Evolutionary conservation across 1,140 invertebrate species (phyloP), one percentile per base, ranked within the genome.

Genomic region (Drosophila sulfurigaster): DNA sequence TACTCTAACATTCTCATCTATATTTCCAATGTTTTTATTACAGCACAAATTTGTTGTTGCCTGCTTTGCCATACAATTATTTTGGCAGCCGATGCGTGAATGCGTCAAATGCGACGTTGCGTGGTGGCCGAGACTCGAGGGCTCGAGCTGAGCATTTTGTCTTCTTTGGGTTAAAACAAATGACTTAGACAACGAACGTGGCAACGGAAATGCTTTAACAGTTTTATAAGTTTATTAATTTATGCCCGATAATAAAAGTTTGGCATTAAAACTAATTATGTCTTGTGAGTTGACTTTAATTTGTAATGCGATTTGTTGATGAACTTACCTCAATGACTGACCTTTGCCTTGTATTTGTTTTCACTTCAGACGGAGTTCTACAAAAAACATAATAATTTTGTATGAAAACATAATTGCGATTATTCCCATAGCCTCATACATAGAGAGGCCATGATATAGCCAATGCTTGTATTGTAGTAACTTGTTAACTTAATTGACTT

Each of bases 201-300:
- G 13, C 68, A 75, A 81, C 81, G 81, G 78, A 85, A 81, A 73
- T 54, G 56, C 64, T 60, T 67, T 56, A 88, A 67, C 81, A 75
- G 62, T 63, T 85, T 81, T 83, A 88, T 81, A 88, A 81, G 64
- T 89, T 68, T 69, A 89, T 88, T 88, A 88, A 89, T 83, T 81
- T 89, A 88, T 64, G 76, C 10, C 16, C 49, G n/a, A 74, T 30
- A 54, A 13, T 76, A 62, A 75, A 71, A 60, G 2, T 51, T 57
- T 35, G 41, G 15, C 43, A 74, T 69, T 32, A 74, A 41, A 35
- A 11, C 57, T 62, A 60, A 73, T 73, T 67, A 73, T 43, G 30
- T 32, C 6, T 28, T 48, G 20, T 25, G 30, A 54, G 10, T 2
- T 41, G 11, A 54, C 20, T 16, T 65, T 41, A 46, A 46, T 67